phyloP scores from a whole-genome alignment of 2,113 vertebrate species.

The Haemorhous mexicanus region DNA sequence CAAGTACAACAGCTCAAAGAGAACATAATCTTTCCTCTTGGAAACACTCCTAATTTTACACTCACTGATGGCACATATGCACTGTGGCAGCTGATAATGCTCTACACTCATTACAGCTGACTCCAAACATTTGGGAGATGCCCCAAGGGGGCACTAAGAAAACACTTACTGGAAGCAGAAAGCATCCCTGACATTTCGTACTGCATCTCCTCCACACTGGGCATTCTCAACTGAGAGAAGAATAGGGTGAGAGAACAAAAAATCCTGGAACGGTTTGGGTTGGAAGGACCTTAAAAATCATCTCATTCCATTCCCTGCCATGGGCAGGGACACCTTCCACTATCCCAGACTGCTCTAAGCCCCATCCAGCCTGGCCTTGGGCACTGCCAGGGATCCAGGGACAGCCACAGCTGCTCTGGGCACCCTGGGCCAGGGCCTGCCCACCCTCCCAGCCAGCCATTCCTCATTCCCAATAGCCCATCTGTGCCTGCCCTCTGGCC shows the following conservation, averaged over 20 bases:
- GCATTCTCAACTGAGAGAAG: neutral
- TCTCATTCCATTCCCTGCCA: fast-evolving
- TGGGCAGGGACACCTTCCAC: neutral
- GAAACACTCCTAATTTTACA: slow-evolving; percentile 47
- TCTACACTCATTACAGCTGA: neutral
- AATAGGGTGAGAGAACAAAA: neutral
- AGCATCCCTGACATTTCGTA: neutral
- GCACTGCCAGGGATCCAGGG: neutral
- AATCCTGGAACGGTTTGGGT: too few relatives aligned
- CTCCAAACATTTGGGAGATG: neutral
- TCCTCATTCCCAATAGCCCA: neutral
- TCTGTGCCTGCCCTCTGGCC: neutral
- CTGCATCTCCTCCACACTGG: neutral
- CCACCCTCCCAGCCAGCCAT: neutral
- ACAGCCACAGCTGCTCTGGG: neutral
- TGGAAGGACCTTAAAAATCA: neutral
- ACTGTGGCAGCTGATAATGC: neutral
- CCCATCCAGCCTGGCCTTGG: fast-evolving
- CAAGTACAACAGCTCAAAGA: neutral
- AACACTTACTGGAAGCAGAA: neutral
- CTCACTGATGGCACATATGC: neutral
- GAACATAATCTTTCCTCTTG: slow-evolving; percentile 41
- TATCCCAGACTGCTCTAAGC: neutral
- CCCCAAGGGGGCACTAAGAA: neutral
- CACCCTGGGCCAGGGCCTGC: neutral